Conservation (phyloP, 2,797 vertebrate genomes). For the Petrocephalus schoutedeni region DNA sequence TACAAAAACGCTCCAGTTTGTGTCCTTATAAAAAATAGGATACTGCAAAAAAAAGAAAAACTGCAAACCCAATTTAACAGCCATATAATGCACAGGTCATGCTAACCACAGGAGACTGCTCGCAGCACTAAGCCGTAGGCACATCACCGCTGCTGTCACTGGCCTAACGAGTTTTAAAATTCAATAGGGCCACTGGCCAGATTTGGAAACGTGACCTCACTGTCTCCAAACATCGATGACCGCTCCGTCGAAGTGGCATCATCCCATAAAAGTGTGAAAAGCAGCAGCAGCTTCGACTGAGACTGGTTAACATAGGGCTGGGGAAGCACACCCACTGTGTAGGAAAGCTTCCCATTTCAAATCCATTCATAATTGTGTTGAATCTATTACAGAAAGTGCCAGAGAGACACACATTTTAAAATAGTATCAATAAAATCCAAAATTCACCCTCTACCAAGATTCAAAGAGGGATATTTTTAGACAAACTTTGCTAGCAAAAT, state of each 20-base stretch:
- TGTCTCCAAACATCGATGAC: neutral
- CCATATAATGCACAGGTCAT: neutral
- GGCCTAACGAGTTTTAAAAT: neutral
- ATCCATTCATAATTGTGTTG: neutral
- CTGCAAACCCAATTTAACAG: neutral
- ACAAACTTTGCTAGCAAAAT: neutral
- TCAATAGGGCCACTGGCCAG: neutral
- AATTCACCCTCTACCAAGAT: neutral
- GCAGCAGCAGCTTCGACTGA: neutral
- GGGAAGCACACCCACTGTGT: neutral
- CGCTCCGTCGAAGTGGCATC: neutral
- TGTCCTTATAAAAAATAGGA: neutral
- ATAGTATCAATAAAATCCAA: neutral
- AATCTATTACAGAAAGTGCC: neutral
- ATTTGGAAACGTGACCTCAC: slow-evolving; percentile 3
- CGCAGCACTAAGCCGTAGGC: neutral
- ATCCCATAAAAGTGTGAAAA: neutral
- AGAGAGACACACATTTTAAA: neutral
- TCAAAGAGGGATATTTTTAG: slow-evolving; percentile 8
- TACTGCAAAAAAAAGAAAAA: neutral
- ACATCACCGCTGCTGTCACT: neutral
- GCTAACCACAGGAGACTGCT: neutral
- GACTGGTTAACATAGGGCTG: neutral
- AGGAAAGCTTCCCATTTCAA: neutral
- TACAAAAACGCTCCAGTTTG: neutral